phyloP scores from a whole-genome alignment of 2,888 invertebrate genomes.

The Hemicrepidius hirtus region DNA sequence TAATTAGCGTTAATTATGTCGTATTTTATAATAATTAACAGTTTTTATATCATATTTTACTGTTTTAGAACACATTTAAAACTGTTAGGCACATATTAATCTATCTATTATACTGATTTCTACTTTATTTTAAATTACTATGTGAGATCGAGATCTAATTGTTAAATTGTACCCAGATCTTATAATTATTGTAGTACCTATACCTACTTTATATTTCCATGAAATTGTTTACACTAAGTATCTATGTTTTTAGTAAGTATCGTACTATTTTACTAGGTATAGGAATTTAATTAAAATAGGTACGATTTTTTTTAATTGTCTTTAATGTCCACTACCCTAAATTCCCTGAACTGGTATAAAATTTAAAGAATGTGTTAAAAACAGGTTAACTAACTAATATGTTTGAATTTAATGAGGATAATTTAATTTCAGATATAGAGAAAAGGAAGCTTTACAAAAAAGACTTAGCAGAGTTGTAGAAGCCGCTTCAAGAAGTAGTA shows the following conservation, averaged over 20 bases:
- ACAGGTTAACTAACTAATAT: neutral
- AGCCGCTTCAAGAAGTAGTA: slow-evolving; percentile 59
- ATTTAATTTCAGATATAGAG: slow-evolving; percentile 72
- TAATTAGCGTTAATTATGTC: neutral
- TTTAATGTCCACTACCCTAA: neutral
- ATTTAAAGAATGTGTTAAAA: neutral
- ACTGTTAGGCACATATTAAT: neutral
- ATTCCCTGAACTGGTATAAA: neutral
- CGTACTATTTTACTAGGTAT: too few species aligned
- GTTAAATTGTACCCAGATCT: too few species aligned
- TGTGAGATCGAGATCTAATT: too few species aligned
- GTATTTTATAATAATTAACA: slow-evolving; percentile 7
- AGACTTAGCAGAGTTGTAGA: slow-evolving; percentile 71
- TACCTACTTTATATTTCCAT: too few species aligned
- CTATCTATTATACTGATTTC: too few species aligned
- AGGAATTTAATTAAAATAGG: too few species aligned
- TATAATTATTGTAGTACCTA: too few species aligned
- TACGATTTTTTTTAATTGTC: too few species aligned
- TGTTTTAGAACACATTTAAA: neutral
- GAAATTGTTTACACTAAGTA: too few species aligned
- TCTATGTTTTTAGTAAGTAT: too few species aligned
- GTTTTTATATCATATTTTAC: neutral
- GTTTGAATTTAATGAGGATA: slow-evolving; percentile 4
- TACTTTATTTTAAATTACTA: too few species aligned
- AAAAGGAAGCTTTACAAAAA: slow-evolving; percentile 72